Evolutionary conservation across 2,797 vertebrate species (phyloP).

Genomic region (Falco naumanni): DNA sequence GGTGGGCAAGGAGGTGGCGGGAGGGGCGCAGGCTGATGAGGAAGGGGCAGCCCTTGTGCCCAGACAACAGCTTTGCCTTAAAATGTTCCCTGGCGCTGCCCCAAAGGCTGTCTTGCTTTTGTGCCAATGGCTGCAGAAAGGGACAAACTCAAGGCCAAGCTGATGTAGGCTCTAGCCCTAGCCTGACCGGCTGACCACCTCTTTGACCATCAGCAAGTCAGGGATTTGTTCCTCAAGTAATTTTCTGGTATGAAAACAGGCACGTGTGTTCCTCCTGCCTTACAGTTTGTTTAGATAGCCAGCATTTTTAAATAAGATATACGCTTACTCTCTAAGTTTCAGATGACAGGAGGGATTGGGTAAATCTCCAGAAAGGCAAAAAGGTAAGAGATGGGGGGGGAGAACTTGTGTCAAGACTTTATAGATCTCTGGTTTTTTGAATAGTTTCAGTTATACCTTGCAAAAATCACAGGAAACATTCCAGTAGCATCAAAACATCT

Average conservation of each 20-base stretch:
- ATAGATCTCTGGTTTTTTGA: background rate
- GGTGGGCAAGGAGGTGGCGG: no score
- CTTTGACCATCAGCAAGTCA: background rate
- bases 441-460: background rate
- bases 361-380: background rate
- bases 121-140: background rate
- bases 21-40: rapidly evolving
- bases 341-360: background rate
- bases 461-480: background rate
- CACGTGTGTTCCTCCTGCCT: background rate
- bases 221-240: background rate
- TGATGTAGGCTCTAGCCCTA: background rate
- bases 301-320: background rate
- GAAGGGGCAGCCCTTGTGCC: background rate
- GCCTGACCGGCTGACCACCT: background rate
- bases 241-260: background rate
- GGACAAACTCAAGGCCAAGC: background rate
- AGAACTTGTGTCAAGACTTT: background rate
- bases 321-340: background rate
- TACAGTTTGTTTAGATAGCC: rapidly evolving
- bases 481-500: background rate
- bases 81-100: background rate
- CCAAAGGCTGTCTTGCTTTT: background rate
- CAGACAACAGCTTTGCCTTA: background rate
- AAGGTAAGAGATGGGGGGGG: background rate